Conservation (phyloP, 2,797 vertebrate species). For the Melanotaenia parkinsoni region DNA sequence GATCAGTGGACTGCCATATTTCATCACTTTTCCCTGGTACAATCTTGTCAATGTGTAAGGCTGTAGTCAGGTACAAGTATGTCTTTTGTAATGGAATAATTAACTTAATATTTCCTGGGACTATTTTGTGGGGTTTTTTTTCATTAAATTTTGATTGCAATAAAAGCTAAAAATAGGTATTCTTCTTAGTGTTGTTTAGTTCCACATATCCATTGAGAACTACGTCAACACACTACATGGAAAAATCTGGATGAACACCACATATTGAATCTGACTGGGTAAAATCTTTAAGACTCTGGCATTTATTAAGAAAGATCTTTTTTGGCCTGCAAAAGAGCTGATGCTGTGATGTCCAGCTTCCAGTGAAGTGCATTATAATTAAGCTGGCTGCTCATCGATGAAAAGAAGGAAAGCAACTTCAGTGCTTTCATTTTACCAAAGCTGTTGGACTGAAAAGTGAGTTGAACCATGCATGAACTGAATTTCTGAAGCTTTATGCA, state of each 20-base stretch:
- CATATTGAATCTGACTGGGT: slow-evolving; percentile 9
- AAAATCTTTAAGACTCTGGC: slow-evolving; percentile 35
- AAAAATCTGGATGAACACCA: slow-evolving; percentile 4
- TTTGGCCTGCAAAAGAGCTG: slow-evolving; percentile 65
- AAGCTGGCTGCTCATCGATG: slow-evolving; percentile 61
- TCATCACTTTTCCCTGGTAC: no score
- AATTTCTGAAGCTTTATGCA: no score
- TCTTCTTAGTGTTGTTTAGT: slow-evolving; percentile 1
- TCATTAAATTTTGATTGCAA: no score
- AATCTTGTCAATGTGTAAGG: slow-evolving; percentile 2
- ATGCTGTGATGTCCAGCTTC: slow-evolving; percentile 50
- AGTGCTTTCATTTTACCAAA: slow-evolving; percentile 51
- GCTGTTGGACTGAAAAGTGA: slow-evolving; percentile 31
- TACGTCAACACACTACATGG: slow-evolving; percentile 27
- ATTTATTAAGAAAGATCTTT: slow-evolving; percentile 69
- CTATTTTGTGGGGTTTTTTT: neutral
- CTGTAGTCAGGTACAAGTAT: slow-evolving; percentile 3
- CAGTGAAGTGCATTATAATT: slow-evolving; percentile 57
- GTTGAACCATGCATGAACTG: neutral
- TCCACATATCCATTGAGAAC: slow-evolving; percentile 33
- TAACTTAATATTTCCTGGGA: neutral
- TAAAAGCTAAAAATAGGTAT: slow-evolving; percentile 27
- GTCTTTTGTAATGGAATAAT: no score
- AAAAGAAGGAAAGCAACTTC: slow-evolving; percentile 43
- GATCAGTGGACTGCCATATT: no score